A percentile compares a stretch with the other conserved stretches of the same genome.
Conservation (phyloP, 1,140 invertebrate species). For the Drosophila lacertosa region DNA sequence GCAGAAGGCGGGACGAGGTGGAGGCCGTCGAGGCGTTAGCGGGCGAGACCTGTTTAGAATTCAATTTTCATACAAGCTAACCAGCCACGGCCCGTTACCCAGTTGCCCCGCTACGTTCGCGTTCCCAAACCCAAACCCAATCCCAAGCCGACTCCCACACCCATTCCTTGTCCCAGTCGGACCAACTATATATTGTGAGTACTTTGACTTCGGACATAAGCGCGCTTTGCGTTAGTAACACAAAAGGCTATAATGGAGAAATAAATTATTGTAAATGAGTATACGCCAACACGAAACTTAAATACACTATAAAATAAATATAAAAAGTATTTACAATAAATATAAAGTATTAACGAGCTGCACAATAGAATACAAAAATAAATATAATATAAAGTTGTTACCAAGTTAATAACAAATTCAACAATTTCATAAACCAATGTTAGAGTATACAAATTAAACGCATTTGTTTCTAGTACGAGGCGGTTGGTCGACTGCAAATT, state of each 20-base stretch:
- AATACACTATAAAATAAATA: neutral
- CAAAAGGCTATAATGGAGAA: slow-evolving; percentile 44
- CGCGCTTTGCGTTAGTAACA: slow-evolving; percentile 68
- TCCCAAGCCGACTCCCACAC: slow-evolving; percentile 8
- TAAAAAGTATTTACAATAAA: too few species aligned
- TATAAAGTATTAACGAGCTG: too few species aligned
- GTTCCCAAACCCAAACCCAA: slow-evolving; percentile 31
- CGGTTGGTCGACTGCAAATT: slow-evolving; percentile 59
- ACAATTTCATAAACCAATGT: too few species aligned
- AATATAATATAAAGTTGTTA: too few species aligned
- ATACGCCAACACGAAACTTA: neutral
- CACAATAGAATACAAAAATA: too few species aligned
- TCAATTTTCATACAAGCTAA: slow-evolving; percentile 80
- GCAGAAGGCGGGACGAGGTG: slow-evolving; percentile 30
- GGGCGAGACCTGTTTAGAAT: slow-evolving; percentile 78
- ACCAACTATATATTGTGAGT: slow-evolving; percentile 55
- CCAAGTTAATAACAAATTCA: too few species aligned
- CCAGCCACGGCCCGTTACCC: slow-evolving; percentile 35
- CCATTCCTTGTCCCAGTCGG: slow-evolving; percentile 30
- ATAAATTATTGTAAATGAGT: neutral
- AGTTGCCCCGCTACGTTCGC: slow-evolving; percentile 28
- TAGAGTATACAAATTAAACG: slow-evolving; percentile 33
- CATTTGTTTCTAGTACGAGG: slow-evolving; percentile 10
- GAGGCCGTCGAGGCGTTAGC: slow-evolving; percentile 47
- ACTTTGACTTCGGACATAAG: slow-evolving; percentile 62